Evolutionary conservation across 2,113 vertebrate genomes (phyloP).

Genomic region (Corythoichthys intestinalis): DNA sequence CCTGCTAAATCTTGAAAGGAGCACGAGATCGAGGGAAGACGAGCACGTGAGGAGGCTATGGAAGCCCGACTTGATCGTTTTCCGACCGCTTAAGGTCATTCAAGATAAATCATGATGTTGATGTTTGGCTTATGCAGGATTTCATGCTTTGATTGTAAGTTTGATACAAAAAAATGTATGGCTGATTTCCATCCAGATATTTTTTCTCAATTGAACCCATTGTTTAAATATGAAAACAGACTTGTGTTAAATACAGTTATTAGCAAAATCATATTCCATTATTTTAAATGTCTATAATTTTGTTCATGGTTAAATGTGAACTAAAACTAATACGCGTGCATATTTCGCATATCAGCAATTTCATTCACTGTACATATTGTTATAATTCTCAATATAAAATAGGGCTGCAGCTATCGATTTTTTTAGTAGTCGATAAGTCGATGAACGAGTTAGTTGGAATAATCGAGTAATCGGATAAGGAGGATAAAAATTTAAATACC

Average conservation of each 20-base stretch:
- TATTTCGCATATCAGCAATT: too few species aligned
- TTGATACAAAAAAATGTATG: not conserved
- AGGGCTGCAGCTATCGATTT: too few species aligned
- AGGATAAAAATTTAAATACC: too few species aligned
- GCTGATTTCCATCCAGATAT: not conserved
- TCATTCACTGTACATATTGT: not conserved
- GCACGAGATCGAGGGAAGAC: constrained; percentile 9
- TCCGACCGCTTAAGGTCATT: not conserved
- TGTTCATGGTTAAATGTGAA: not conserved
- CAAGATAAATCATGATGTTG: not conserved
- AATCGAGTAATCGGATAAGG: too few species aligned
- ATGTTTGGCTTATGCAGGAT: not conserved
- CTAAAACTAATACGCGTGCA: not conserved
- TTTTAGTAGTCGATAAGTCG: too few species aligned
- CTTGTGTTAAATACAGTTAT: too few species aligned
- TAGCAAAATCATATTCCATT: too few species aligned
- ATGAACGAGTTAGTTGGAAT: too few species aligned
- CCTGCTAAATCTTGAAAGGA: constrained; percentile 47
- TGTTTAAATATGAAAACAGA: too few species aligned
- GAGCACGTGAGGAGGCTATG: not conserved
- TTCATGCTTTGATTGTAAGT: not conserved
- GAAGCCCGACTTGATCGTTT: not conserved
- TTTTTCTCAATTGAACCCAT: too few species aligned
- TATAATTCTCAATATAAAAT: not conserved
- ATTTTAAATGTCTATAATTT: not conserved